phyloP scores from a whole-genome alignment of 1,140 invertebrate species.

The Bathynomus jamesi region DNA sequence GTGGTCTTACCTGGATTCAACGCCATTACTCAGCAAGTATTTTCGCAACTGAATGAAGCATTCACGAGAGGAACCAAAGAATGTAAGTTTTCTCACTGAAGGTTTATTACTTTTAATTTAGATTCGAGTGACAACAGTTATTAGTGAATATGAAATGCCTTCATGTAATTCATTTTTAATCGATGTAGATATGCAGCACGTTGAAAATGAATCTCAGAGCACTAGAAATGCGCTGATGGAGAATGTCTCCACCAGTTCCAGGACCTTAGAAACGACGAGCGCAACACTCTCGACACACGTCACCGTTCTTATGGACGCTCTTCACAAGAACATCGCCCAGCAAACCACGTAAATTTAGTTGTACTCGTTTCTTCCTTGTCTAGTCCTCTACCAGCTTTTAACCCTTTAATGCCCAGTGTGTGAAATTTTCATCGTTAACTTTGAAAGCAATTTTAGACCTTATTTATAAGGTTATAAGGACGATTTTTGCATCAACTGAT shows the following conservation, averaged over 20 bases:
- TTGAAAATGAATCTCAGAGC: conserved; percentile 44
- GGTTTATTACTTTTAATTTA: no score
- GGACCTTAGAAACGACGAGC: not conserved
- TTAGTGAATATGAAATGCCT: no score
- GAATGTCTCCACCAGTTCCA: not conserved
- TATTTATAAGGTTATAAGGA: no score
- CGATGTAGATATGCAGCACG: conserved; percentile 16
- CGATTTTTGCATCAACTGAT: no score
- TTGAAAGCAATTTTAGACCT: no score
- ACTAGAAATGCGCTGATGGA: not conserved
- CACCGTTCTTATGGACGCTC: not conserved
- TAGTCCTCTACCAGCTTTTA: no score
- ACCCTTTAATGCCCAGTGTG: no score
- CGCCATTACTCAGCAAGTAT: conserved; percentile 57
- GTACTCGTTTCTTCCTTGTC: not conserved
- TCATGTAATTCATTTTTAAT: no score
- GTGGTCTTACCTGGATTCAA: conserved; percentile 57
- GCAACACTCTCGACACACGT: not conserved
- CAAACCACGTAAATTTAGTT: conserved; percentile 40
- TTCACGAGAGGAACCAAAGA: conserved; percentile 78
- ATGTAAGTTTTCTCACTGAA: conserved; percentile 58
- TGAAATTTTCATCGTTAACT: no score
- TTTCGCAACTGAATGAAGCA: conserved; percentile 74
- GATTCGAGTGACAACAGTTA: no score
- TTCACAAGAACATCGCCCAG: conserved; percentile 46